Percentiles rank a stretch among this genome's conserved stretches.
These are phyloP conservation scores for Cladopsammia gracilis DNA, from an alignment of 64 coral and sea anemone genomes.

Conservation along the genomic window DNA sequence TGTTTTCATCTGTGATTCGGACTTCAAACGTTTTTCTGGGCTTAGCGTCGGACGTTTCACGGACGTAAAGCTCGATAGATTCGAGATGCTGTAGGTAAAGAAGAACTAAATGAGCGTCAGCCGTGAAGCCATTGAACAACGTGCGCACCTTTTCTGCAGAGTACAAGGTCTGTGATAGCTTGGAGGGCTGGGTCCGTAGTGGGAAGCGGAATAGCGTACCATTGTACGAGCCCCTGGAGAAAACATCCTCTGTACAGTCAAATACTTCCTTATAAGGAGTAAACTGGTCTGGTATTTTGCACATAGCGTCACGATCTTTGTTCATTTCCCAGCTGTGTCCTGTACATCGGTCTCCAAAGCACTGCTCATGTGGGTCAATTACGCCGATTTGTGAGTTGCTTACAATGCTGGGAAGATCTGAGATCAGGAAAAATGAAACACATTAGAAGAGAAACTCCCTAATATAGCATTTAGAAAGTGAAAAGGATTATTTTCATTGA, in stretches of 20 bases:
- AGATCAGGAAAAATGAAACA: background rate
- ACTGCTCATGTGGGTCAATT: constrained; percentile 82
- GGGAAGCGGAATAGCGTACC: constrained; percentile 88
- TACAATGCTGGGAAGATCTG: constrained; percentile 84
- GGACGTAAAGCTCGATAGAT: constrained; percentile 63
- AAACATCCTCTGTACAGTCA: constrained; percentile 33
- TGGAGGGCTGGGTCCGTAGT: constrained; percentile 33
- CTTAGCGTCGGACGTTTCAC: constrained; percentile 2
- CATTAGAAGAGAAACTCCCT: too few relatives aligned
- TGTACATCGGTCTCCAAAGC: constrained; percentile 33
- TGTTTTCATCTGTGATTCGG: constrained; percentile 11
- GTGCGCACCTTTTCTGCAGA: constrained; percentile 68
- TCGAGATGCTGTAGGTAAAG: constrained; percentile 84
- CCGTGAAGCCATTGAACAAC: constrained; percentile 64
- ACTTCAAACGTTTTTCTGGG: constrained; percentile 56
- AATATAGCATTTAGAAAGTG: background rate
- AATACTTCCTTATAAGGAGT: constrained; percentile 70
- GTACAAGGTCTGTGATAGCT: constrained; percentile 70
- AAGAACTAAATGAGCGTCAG: constrained; percentile 56
- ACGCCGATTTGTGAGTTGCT: constrained; percentile 51
- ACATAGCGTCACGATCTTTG: constrained; percentile 8
- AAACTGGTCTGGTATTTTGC: constrained; percentile 70
- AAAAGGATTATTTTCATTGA: too few relatives aligned
- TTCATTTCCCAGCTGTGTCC: constrained; percentile 64
- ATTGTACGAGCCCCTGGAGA: constrained; percentile 33